Evolutionary conservation across 2,113 vertebrate species (phyloP), one percentile per base, ranked within the genome.

Genomic region (Leucosticte australis): DNA sequence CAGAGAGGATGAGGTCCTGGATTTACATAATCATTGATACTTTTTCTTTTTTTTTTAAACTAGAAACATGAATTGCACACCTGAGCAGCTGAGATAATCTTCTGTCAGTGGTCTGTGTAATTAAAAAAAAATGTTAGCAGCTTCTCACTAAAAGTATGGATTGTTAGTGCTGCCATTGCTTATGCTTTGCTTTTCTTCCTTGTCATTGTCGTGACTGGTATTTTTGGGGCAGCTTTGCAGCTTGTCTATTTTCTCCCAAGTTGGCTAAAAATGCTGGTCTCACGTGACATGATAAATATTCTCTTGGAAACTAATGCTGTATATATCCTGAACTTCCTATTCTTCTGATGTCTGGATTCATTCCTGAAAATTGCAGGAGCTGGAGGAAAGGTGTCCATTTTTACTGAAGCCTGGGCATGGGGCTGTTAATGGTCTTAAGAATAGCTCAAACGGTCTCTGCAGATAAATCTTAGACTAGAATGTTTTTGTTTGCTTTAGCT

Each of bases 201-300:
- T 77, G 52, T 75, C 70, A 88, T 93, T 94, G 93, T 31, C 37
- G 4, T 27, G 83, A 60, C 68, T 81, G 83, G 88, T 97, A 92
- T 97, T 95, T 96, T 96, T 92, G 95, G 93, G 93, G 83, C 63
- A 93, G 90, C 62, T 95, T 89, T 96, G 85, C 90, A 75, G 80
- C 76, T 92, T 81, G 69, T 89, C 86, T 97, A 6, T 92, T 95
- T 97, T 96, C 93, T 96, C 83, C 83, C 80, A 71, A 82, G 57
- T 82, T 89, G 92, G 69, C 95, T 96, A 96, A 96, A 96, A 96
- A 81, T 52, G 62, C 82, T 96, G 52, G 31, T 92, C 69, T 81
- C n/a, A 5, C 3, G 20, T 96, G 90, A 93, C 9, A 18, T 15
- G 41, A 84, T 74, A 90, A 94, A 89, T 89, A 92, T 53, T 87